These are phyloP conservation scores for Petrocephalus sullivani DNA, from an alignment of 2,797 vertebrate genomes.

Conservation along the genomic window DNA sequence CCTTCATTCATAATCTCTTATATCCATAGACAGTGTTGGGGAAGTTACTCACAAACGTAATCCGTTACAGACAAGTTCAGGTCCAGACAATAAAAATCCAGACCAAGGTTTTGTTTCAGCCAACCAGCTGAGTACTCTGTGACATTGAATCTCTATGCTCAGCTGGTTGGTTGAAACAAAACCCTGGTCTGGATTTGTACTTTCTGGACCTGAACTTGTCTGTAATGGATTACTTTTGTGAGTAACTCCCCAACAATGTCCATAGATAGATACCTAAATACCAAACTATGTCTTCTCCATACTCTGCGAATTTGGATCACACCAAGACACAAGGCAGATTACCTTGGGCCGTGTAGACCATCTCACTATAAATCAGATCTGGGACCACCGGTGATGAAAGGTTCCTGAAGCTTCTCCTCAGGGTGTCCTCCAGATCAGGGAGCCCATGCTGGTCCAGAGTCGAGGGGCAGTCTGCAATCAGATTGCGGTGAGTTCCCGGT, in stretches of 20 bases:
- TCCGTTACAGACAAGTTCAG: too few species aligned
- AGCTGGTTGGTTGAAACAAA: too few species aligned
- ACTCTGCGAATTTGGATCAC: neutral
- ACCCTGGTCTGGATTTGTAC: too few species aligned
- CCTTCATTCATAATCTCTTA: constrained; percentile 2
- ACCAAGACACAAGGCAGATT: neutral
- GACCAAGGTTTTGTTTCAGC: too few species aligned
- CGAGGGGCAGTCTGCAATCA: neutral
- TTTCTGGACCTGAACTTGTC: too few species aligned
- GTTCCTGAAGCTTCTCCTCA: constrained; percentile 23
- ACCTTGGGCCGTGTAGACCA: constrained; percentile 31
- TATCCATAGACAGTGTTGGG: neutral
- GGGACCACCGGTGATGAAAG: constrained; percentile 30
- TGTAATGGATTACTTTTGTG: neutral
- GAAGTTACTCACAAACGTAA: too few species aligned
- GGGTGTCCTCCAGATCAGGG: constrained; percentile 12
- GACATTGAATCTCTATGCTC: too few species aligned
- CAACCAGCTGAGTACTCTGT: too few species aligned
- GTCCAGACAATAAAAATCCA: too few species aligned
- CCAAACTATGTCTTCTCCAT: neutral
- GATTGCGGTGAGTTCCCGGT: neutral
- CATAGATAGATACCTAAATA: neutral
- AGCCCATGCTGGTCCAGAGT: constrained; percentile 21
- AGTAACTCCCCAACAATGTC: too few species aligned
- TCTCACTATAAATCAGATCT: constrained; percentile 24